Percentiles rank a stretch among this genome's conserved stretches.
Conservation (phyloP, 2,797 vertebrate genomes). For the Paedocypris micromegethes region DNA sequence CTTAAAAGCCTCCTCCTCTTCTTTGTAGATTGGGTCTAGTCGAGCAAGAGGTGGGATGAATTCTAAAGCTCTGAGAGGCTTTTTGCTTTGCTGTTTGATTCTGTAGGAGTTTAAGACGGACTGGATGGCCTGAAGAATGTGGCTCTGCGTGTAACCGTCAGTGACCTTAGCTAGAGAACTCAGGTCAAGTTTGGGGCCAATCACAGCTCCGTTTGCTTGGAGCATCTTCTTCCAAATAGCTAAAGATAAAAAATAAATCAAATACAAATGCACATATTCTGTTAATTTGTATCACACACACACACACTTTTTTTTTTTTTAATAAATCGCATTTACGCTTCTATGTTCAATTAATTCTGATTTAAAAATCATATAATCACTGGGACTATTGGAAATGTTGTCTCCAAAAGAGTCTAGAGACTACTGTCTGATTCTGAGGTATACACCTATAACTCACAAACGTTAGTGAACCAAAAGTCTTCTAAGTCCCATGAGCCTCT, state of each 20-base stretch:
- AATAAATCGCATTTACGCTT: no score
- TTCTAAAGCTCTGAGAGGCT: conserved; percentile 64
- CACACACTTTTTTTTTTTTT: background rate
- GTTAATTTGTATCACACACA: background rate
- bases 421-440: no score
- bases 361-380: no score
- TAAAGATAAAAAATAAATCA: conserved; percentile 43
- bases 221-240: conserved; percentile 75
- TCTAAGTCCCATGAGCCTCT: no score
- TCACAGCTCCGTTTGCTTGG: conserved; percentile 48
- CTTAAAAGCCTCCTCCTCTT: conserved; percentile 77
- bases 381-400: no score
- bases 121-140: conserved; percentile 57
- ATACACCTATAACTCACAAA: no score
- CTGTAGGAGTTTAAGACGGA: conserved; percentile 64
- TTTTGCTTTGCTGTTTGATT: conserved; percentile 58
- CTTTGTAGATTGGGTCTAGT: conserved; percentile 70
- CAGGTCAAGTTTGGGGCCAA: conserved; percentile 60
- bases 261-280: background rate
- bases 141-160: conserved; percentile 76
- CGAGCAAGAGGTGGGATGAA: conserved; percentile 64
- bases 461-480: no score
- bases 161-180: conserved; percentile 75
- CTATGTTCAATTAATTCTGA: no score
- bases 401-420: no score